A percentile compares a stretch with the other conserved stretches of the same genome.
These are phyloP conservation scores for Epinephelus awoara DNA, from an alignment of 2,797 vertebrate genomes.

Conservation along the genomic window DNA sequence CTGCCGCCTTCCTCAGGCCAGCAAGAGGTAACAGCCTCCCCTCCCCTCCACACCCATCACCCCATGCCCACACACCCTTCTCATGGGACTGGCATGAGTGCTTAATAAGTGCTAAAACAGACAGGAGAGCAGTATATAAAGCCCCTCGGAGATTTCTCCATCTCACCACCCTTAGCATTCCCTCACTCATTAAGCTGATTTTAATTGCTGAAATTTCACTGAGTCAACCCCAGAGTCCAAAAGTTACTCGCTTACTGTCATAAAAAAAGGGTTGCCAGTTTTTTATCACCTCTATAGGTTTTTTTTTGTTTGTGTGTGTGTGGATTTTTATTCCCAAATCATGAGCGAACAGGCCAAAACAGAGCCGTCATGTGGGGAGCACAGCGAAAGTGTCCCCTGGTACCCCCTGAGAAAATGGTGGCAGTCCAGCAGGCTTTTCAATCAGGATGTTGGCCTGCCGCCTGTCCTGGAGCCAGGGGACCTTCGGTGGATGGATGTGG, in stretches of 20 bases:
- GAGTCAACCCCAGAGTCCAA: conserved; percentile 1
- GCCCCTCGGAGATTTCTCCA: conserved; percentile 35
- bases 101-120: conserved; percentile 78
- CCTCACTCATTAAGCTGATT: conserved; percentile 41
- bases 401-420: conserved; percentile 76
- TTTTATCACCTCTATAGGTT: not conserved
- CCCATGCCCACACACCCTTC: conserved; percentile 70
- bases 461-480: conserved; percentile 74
- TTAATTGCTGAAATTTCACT: conserved; percentile 39
- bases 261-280: conserved; percentile 18
- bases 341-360: conserved; percentile 61
- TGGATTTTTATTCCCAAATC: conserved; percentile 16
- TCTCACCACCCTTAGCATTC: conserved; percentile 47
- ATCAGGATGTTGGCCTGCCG: conserved; percentile 78
- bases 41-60: conserved; percentile 75
- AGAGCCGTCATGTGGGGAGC: conserved; percentile 55
- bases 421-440: conserved; percentile 69
- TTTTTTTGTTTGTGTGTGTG: not conserved
- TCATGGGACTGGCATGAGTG: conserved; percentile 73
- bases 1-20: conserved; percentile 56
- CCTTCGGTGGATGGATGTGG: conserved; percentile 74
- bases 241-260: conserved; percentile 11
- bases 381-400: conserved; percentile 51
- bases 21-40: conserved; percentile 59
- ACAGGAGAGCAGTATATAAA: conserved; percentile 81